Percentiles rank a stretch among this genome's conserved stretches.
These are phyloP conservation scores for Chlamydotis undulata DNA, from an alignment of 2,113 vertebrate genomes.

Conservation along the genomic window DNA sequence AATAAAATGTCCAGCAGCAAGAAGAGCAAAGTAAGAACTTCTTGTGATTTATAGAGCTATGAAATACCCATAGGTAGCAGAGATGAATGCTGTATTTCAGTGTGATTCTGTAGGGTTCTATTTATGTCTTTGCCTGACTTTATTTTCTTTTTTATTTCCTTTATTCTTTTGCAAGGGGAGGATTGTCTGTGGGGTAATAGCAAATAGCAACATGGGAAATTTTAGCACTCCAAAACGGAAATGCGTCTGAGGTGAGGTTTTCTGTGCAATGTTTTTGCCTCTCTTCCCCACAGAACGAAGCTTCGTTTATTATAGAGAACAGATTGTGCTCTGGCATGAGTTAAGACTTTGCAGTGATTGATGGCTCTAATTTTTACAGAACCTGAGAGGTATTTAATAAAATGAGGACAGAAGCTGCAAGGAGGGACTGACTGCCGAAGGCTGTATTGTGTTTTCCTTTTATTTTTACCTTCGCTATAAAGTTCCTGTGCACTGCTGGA, in stretches of 20 bases:
- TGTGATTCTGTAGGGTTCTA: neutral
- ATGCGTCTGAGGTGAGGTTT: neutral
- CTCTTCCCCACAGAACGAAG: neutral
- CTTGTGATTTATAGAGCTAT: neutral
- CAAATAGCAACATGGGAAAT: neutral
- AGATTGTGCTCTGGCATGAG: neutral
- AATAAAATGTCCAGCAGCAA: slow-evolving; percentile 97
- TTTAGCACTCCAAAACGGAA: neutral
- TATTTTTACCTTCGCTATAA: neutral
- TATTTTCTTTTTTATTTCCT: neutral
- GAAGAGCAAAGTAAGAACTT: slow-evolving; percentile 87
- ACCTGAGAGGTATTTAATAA: neutral
- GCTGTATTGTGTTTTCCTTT: neutral
- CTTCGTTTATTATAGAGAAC: neutral
- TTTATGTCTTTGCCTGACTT: neutral
- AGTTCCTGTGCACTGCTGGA: neutral
- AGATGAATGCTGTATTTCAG: neutral
- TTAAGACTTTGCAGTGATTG: neutral
- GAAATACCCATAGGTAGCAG: neutral
- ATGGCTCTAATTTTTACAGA: neutral
- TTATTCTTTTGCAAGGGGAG: neutral
- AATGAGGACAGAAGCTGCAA: neutral
- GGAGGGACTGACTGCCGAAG: neutral
- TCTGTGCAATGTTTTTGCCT: neutral
- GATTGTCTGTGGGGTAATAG: neutral